Base-by-base conservation (phyloP, 2,888 invertebrate species). In the Drosophila melanosoma region DNA sequence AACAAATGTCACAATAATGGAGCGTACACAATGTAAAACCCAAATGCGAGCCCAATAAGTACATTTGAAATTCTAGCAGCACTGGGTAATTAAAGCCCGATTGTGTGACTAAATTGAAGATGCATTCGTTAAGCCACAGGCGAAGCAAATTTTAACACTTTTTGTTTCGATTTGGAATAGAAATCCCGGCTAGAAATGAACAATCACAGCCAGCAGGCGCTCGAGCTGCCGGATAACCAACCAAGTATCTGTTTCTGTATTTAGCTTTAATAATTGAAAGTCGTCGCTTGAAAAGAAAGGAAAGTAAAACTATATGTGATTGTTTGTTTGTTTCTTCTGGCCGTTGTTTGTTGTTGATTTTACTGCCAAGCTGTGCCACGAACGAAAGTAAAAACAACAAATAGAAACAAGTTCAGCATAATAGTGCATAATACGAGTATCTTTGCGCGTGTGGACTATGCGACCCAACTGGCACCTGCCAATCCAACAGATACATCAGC, bases 341-440 rank as follows among this genome's bases (percentile, higher is more conserved):
- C 57, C 69, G 69, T 64, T 75, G 72, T 69, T 73, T 66, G 65
- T 71, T 69, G 77, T 70, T 68, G 64, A 57, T 67, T 48, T 74
- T 59, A 38, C 64, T 66, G 66, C 49, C 66, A 65, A 40, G 82
- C 69, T 53, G 71, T 42, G 64, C 60, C 62, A 62, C 81, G 71
- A 84, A 89, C 85, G 84, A 84, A 84, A 84, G 84, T 84, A 84
- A 84, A 84, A 84, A 76, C 81, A 90, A 90, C 86, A 84, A 82
- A 73, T 58, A 67, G 69, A 66, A 78, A 76, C 87, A 76, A 81
- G 82, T 80, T 80, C 74, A 76, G 32, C 77, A 80, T 83, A 83
- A 82, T 85, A 69, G 89, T 76, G 59, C 67, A 81, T 75, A 84
- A 75, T 79, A 69, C 48, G 68, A 62, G 65, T 67, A 64, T 64